phyloP scores from a whole-genome alignment of 2,797 vertebrate species.

The Psittacula derbiana region DNA sequence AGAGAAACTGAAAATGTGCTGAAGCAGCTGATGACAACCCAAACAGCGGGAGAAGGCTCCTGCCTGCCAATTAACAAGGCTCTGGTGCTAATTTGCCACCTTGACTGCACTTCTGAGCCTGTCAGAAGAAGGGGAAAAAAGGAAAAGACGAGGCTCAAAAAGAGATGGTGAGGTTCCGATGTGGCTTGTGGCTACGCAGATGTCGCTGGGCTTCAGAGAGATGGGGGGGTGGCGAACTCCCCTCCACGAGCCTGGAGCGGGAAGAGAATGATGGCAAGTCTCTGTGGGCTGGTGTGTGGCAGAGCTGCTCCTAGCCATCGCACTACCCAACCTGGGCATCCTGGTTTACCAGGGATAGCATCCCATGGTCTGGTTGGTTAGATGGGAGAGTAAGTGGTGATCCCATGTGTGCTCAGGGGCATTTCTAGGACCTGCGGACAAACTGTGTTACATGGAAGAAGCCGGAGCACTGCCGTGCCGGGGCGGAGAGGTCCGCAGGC shows the following conservation, averaged over 20 bases:
- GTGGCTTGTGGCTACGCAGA: neutral
- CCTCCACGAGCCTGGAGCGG: accelerated
- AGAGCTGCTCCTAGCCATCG: neutral
- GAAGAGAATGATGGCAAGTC: neutral
- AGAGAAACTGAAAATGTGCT: constrained; percentile 43
- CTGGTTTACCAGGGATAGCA: neutral
- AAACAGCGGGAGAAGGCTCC: constrained; percentile 69
- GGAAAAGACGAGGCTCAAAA: neutral
- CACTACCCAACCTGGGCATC: accelerated
- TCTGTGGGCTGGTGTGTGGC: neutral
- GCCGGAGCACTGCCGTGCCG: accelerated
- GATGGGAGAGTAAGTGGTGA: accelerated
- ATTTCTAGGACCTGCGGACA: accelerated
- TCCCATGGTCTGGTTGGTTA: neutral
- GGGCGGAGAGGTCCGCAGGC: neutral
- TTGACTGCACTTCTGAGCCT: constrained; percentile 66
- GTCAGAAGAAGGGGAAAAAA: constrained; percentile 6
- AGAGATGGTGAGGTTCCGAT: neutral
- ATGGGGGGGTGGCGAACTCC: neutral
- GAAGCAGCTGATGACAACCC: constrained; percentile 64
- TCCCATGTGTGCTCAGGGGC: accelerated
- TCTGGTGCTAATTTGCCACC: constrained; percentile 73
- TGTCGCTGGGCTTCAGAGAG: neutral
- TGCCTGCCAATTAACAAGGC: constrained; percentile 72
- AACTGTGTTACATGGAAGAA: accelerated